These are phyloP conservation scores for Apostichopus parvimensis DNA, from an alignment of 35 echinoderm and acorn worm genomes.

Conservation along the genomic window DNA sequence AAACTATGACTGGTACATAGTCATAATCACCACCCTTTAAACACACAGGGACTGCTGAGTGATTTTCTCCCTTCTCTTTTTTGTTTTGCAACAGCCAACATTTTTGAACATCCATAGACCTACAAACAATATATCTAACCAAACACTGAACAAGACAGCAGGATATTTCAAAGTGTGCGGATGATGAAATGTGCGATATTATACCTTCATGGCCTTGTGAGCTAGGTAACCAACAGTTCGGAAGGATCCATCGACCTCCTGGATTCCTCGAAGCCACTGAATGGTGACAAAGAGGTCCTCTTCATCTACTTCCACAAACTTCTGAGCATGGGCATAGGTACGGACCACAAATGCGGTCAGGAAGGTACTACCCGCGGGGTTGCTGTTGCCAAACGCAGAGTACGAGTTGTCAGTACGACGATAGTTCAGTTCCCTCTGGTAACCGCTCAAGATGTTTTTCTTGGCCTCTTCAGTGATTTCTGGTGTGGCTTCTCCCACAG, in stretches of 20 bases:
- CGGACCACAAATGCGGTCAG: slow-evolving; percentile 46
- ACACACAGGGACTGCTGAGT: no score
- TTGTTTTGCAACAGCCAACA: no score
- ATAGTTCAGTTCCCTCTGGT: slow-evolving; percentile 92
- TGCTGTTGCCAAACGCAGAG: slow-evolving; percentile 79
- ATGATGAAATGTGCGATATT: no score
- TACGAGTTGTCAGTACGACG: slow-evolving; percentile 79
- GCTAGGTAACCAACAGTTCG: slow-evolving; percentile 50
- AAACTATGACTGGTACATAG: no score
- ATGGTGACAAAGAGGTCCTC: slow-evolving; percentile 53
- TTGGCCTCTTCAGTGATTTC: slow-evolving; percentile 23
- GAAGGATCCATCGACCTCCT: slow-evolving; percentile 55
- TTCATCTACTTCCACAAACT: slow-evolving; percentile 58
- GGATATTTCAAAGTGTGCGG: no score
- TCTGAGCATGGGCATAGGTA: slow-evolving; percentile 55
- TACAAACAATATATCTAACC: no score
- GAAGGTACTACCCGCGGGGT: slow-evolving; percentile 44
- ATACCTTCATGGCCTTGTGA: slow-evolving; percentile 59
- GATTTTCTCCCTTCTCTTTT: no score
- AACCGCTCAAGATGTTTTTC: slow-evolving; percentile 68
- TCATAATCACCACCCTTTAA: no score
- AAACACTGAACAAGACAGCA: no score
- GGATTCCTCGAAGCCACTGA: slow-evolving; percentile 45
- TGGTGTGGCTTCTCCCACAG: slow-evolving; percentile 46
- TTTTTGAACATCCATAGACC: no score